Conservation (phyloP, 2,797 vertebrate genomes). For the Echeneis naucrates region DNA sequence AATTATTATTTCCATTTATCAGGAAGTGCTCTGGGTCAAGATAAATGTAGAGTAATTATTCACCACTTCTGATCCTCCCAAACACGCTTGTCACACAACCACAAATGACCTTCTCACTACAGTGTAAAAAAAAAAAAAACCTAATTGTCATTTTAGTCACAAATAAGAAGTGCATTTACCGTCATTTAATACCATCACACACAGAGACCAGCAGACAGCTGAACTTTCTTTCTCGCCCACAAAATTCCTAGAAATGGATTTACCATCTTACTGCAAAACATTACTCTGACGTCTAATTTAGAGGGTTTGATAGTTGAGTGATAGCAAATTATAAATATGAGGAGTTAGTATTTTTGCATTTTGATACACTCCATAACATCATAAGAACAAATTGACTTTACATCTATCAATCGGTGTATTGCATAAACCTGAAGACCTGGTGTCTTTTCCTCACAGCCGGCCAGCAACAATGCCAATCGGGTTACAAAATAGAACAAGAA, state of each 20-base stretch:
- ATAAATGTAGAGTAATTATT: conserved; percentile 8
- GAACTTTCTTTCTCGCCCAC: neutral
- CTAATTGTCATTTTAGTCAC: conserved; percentile 8
- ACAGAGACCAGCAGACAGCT: no score
- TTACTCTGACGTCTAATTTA: neutral
- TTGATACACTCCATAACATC: neutral
- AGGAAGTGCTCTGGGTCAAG: conserved; percentile 3
- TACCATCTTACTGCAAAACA: neutral
- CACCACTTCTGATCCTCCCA: conserved; percentile 19
- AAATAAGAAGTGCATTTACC: neutral
- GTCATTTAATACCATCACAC: conserved; percentile 14
- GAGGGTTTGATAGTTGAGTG: neutral
- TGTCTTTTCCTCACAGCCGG: neutral
- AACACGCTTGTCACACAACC: conserved; percentile 23
- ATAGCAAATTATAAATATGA: no score
- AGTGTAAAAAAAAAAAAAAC: neutral
- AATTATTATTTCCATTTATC: conserved; percentile 9
- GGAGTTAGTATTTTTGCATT: no score
- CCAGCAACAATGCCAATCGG: neutral
- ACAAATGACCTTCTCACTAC: conserved; percentile 11
- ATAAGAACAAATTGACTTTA: neutral
- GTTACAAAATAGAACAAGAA: conserved; percentile 28
- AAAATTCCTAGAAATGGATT: neutral
- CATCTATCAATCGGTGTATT: neutral
- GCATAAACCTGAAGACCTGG: conserved; percentile 24